phyloP scores from a whole-genome alignment of 2,888 invertebrate species.

The Aphidoletes aphidimyza region DNA sequence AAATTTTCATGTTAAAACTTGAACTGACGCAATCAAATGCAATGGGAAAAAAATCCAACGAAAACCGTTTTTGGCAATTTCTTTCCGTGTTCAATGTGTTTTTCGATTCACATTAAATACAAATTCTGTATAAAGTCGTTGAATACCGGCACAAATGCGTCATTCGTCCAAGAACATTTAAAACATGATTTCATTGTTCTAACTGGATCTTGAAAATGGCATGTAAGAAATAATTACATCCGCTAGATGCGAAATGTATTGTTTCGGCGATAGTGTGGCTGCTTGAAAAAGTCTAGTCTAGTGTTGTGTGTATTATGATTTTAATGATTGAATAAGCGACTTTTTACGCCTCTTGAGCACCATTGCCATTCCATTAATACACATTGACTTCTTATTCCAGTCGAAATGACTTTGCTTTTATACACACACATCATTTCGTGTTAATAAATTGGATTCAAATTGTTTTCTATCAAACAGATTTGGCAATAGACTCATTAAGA shows the following conservation, averaged over 20 bases:
- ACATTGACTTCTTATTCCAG: background rate
- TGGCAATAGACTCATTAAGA: no score
- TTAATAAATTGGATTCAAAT: no score
- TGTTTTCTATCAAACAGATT: no score
- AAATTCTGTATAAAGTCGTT: background rate
- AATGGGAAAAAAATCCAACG: no score
- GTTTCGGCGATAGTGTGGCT: background rate
- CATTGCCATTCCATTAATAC: background rate
- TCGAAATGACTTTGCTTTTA: background rate
- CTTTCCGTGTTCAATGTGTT: no score
- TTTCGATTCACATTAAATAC: background rate
- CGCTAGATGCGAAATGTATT: background rate
- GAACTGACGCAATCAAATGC: no score
- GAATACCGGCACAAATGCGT: background rate
- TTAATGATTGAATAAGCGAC: background rate
- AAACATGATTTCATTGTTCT: constrained; percentile 5
- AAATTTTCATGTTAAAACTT: no score
- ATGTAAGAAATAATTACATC: background rate
- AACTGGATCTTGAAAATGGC: background rate
- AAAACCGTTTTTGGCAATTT: no score
- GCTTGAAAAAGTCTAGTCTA: no score
- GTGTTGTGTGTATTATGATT: no score
- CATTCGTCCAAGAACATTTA: background rate
- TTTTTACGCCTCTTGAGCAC: constrained; percentile 21
- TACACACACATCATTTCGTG: no score